These are phyloP conservation scores for Trachurus trachurus DNA, from an alignment of 2,797 vertebrate species.

Conservation along the genomic window DNA sequence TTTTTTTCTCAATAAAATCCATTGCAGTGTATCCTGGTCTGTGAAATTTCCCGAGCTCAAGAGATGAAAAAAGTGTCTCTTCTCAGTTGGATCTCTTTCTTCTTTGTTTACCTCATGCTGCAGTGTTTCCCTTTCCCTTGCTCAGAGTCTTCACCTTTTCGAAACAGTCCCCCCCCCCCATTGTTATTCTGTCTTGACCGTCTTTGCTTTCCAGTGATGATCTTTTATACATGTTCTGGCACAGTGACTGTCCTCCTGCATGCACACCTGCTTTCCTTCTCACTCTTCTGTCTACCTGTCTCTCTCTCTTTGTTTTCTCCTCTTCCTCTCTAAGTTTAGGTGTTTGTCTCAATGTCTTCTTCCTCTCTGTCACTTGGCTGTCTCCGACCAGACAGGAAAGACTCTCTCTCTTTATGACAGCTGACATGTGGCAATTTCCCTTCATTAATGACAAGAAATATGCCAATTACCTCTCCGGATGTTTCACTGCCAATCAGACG, in stretches of 20 bases:
- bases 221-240: constrained; percentile 40
- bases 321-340: constrained; percentile 43
- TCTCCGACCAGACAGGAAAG: constrained; percentile 53
- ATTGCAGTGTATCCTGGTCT: constrained; percentile 1
- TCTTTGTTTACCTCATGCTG: constrained; percentile 34
- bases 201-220: constrained; percentile 54
- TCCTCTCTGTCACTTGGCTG: constrained; percentile 53
- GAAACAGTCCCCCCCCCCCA: constrained; percentile 25
- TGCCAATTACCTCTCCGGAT: constrained; percentile 94
- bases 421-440: constrained; percentile 92
- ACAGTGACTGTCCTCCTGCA: constrained; percentile 27
- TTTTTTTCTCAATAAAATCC: constrained; percentile 59
- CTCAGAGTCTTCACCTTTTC: constrained; percentile 15
- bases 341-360: constrained; percentile 25
- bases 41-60: constrained; percentile 19
- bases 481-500: constrained; percentile 91
- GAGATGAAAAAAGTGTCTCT: constrained; percentile 23
- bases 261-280: constrained; percentile 33
- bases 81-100: constrained; percentile 16
- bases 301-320: constrained; percentile 15
- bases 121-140: constrained; percentile 5
- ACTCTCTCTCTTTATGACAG: constrained; percentile 77
- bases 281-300: constrained; percentile 5
- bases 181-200: constrained; percentile 74
- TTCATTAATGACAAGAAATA: constrained; percentile 95